Conservation (phyloP, 2,797 vertebrate genomes). For the Sorex maritimensis region DNA sequence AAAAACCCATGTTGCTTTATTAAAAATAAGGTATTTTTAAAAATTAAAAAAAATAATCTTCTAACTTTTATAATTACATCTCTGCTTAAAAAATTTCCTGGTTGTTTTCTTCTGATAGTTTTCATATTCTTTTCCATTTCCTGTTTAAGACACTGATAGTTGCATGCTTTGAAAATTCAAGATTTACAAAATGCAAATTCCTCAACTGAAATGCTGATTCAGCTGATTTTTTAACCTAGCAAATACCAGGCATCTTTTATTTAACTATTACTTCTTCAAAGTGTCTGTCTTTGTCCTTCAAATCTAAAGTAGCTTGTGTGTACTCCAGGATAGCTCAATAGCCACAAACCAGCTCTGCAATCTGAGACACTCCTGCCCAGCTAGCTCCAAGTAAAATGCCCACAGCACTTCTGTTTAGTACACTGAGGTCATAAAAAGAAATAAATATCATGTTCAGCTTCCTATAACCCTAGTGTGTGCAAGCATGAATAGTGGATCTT, state of each 20-base stretch:
- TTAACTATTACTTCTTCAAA: conserved; percentile 1
- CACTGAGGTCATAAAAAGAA: too few species aligned
- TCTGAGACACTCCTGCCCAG: too few species aligned
- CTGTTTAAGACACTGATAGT: conserved; percentile 23
- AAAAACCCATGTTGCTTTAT: not conserved
- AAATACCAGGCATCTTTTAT: conserved; percentile 7
- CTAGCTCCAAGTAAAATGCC: too few species aligned
- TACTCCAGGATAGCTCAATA: too few species aligned
- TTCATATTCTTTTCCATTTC: conserved; percentile 56
- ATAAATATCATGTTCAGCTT: too few species aligned
- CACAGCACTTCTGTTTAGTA: too few species aligned
- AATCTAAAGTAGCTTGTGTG: not conserved
- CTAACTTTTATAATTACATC: conserved; percentile 23
- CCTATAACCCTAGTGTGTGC: too few species aligned
- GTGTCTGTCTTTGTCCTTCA: not conserved
- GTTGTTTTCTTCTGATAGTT: conserved; percentile 33
- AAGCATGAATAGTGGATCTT: too few species aligned
- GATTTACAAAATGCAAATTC: conserved; percentile 36
- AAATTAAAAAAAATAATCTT: not conserved
- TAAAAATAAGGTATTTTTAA: conserved; percentile 18
- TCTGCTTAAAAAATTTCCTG: conserved; percentile 18
- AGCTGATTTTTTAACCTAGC: not conserved
- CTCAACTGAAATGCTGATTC: conserved; percentile 25
- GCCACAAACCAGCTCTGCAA: too few species aligned
- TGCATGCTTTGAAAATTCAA: conserved; percentile 53